Percentiles rank a stretch among this genome's conserved stretches.
Conservation (phyloP, 2,113 vertebrate genomes). For the Blennius ocellaris region DNA sequence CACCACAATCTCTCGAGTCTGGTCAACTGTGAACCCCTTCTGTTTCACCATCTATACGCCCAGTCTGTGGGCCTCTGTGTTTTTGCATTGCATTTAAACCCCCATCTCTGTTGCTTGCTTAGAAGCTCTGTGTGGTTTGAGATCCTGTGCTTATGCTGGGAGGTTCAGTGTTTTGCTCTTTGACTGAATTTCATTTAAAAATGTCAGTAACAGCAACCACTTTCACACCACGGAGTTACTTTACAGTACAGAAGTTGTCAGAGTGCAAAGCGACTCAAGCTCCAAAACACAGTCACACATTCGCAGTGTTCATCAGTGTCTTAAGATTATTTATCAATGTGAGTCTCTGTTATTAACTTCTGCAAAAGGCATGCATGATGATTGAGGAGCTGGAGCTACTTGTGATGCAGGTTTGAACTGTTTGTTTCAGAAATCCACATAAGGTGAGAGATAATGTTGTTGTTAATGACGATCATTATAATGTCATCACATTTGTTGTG, state of each 20-base stretch:
- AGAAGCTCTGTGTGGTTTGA: background rate
- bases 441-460: background rate
- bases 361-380: background rate
- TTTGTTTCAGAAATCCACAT: background rate
- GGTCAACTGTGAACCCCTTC: conserved; percentile 29
- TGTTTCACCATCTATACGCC: conserved; percentile 19
- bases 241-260: background rate
- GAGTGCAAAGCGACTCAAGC: background rate
- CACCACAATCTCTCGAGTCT: conserved; percentile 38
- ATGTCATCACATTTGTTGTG: background rate
- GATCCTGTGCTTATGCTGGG: background rate
- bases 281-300: background rate
- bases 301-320: background rate
- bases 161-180: background rate
- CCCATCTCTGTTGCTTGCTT: conserved; percentile 2
- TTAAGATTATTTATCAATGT: background rate
- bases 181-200: conserved; percentile 7
- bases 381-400: background rate
- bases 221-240: background rate
- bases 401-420: background rate
- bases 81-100: background rate
- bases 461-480: background rate
- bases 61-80: conserved; percentile 25
- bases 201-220: background rate
- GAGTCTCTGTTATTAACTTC: background rate